Base-by-base conservation (phyloP, 2,888 invertebrate genomes). In the Thecocarcelia acutangulata region DNA sequence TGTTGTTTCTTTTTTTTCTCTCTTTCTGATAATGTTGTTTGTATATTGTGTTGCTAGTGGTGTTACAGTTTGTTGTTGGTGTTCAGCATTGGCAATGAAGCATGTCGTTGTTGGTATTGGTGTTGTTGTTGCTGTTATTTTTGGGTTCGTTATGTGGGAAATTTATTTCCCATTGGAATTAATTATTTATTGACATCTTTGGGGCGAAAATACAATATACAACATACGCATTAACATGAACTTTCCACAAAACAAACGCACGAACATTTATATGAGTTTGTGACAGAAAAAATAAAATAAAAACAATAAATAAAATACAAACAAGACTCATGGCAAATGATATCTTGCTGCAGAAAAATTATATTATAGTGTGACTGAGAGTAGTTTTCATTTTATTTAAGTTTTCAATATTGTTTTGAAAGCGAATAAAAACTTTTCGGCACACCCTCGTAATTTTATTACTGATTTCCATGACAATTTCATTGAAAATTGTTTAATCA, bases 151-250 rank as follows among this genome's bases (percentile, higher is more conserved):
- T 77, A 63, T 69, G 69, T 78, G 78, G 73, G 63, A 82, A 82
- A 77, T 82, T 69, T 64, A 82, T 82, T 82, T 82, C 81, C 78
- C 78, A 78, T 82, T 69, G 81, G 81, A 82, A 77, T 82, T 82
- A 82, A 82, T 82, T 82, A 82, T 82, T 78, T 78, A 78, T 78
- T 82, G 78, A 74, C 78, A 74, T 82, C 64, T 74, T 69, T 73
- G 74, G 63, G 74, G 68, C 33, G 33, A 19, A 64, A 78, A 64
- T 59, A 28, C 37, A 37, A 33, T n/a, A 48, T n/a, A 46, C 19
- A 6, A 44, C 21, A 58, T 15, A 58, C 19, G 33, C 12, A 19
- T n/a, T 33, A 17, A 13, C 13, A 59, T 24, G 48, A 11, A 17
- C 6, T 24, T 12, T 15, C 48, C 4, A 21, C 3, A 44, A 2